A percentile compares a stretch with the other conserved stretches of the same genome.
Conservation (phyloP, 1,140 invertebrate genomes). For the Platyscapa corneri region DNA sequence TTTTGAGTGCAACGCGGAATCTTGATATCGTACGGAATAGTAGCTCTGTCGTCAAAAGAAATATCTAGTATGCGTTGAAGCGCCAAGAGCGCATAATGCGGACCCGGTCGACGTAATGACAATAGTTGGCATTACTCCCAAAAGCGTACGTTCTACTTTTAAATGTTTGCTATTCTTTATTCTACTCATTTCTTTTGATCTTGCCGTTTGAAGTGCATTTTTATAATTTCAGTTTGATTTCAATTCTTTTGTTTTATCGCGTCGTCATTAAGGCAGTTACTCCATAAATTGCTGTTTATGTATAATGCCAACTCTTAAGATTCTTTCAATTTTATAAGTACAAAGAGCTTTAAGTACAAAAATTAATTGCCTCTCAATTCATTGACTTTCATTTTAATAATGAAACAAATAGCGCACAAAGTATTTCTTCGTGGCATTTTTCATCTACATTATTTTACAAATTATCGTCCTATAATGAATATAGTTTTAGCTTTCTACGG, state of each 20-base stretch:
- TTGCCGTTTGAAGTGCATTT: conserved; percentile 15
- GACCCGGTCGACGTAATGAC: conserved; percentile 59
- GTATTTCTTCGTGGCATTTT: too few relatives aligned
- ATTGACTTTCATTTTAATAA: too few relatives aligned
- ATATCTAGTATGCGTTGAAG: conserved; percentile 57
- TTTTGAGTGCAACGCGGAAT: neutral
- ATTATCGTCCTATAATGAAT: too few relatives aligned
- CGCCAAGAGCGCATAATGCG: conserved; percentile 59
- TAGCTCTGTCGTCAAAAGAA: neutral
- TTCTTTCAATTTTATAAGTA: neutral
- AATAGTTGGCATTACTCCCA: conserved; percentile 65
- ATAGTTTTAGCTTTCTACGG: too few relatives aligned
- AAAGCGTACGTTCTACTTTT: conserved; percentile 53
- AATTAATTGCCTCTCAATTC: too few relatives aligned
- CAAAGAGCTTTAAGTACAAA: neutral
- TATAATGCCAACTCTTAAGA: neutral
- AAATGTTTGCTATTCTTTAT: conserved; percentile 22
- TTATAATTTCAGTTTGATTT: conserved; percentile 6
- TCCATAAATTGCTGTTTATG: neutral
- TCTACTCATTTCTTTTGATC: conserved; percentile 16
- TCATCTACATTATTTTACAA: too few relatives aligned
- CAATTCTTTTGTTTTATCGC: neutral
- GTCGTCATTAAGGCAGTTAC: neutral
- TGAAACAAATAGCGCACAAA: too few relatives aligned
- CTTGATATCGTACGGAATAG: conserved; percentile 11